Base-by-base conservation (phyloP, 2,888 invertebrate genomes). In the Ctenicera cuprea region DNA sequence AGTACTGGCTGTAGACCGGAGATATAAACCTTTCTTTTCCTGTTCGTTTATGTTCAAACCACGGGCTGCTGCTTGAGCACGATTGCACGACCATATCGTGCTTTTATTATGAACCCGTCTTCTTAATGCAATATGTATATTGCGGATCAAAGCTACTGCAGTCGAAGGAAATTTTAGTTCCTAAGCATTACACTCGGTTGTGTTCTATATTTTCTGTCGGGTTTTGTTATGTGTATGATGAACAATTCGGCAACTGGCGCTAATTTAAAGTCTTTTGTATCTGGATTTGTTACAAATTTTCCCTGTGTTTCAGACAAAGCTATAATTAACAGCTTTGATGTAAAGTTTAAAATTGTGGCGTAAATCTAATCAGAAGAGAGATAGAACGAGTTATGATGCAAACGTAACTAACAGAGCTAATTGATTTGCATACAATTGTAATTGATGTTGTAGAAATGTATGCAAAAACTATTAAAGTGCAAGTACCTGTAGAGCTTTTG, bases 1-100 rank as follows among this genome's bases (percentile, higher is more conserved):
- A 66, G 54, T 66, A 66, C 52, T 66, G 65, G 52, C 52, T 66
- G 65, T 54, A 66, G 65, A 66, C 65, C 33, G 30, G 37, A 66
- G 65, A 66, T 66, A 66, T 66, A 64, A 64, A 22, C 50, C 22
- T 64, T 64, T 20, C 52, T 37, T 50, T 66, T 66, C 48, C 54
- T 38, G 52, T 33, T 66, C 65, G 65, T 66, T 66, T 66, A 66
- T 66, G 65, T 26, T 66, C 30, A 66, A 64, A 54, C 38, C 52
- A 41, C 22, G 30, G 18, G 33, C 37, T 66, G n/a, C 50, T 64
- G 38, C 43, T 66, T 33, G 38, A 38, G 22, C 65, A 66, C 41
- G 65, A 54, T 54, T 54, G 38, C 33, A 20, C 33, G 64, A 14
- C 20, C 50, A 50, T 64, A 64, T 64, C 26, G 62, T 30, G 62